These are phyloP conservation scores for Potorous gilbertii DNA, from an alignment of 2,797 vertebrate genomes.

Conservation along the genomic window DNA sequence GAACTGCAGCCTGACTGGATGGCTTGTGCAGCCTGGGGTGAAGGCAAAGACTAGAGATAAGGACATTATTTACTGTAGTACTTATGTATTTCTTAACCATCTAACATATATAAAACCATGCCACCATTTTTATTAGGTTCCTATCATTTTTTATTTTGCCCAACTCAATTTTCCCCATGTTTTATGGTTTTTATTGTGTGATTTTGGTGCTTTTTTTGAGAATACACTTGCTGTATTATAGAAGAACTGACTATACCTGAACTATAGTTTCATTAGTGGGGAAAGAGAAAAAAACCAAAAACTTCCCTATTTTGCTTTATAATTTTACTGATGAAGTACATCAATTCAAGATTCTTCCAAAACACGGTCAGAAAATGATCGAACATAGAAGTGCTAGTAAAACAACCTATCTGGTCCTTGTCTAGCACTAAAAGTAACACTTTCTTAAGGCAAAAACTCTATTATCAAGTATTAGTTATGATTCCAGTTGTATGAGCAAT, in stretches of 20 bases:
- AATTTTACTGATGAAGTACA: not conserved
- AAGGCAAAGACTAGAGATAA: not conserved
- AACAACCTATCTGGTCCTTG: not conserved
- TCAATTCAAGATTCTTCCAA: not conserved
- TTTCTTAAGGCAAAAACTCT: not conserved
- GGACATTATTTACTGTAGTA: not conserved
- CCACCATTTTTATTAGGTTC: not conserved
- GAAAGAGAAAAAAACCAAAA: not conserved
- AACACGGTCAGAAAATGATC: not conserved
- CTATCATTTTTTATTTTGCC: not conserved
- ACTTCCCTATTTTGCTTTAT: not conserved
- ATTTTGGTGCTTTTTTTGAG: not conserved
- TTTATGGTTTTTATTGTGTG: not conserved
- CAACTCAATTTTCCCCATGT: not conserved
- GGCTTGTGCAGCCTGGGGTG: too few relatives aligned
- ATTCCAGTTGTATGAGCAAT: not conserved
- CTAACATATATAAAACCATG: not conserved
- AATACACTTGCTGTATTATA: not conserved
- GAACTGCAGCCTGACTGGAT: too few relatives aligned
- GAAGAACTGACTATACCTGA: not conserved
- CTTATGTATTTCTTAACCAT: not conserved
- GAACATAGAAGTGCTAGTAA: not conserved
- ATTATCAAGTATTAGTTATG: not conserved
- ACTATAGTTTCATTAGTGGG: not conserved
- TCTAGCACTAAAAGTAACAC: not conserved